Percentiles rank a stretch among this genome's conserved stretches.
phyloP scores from a whole-genome alignment of 2,113 vertebrate species.

The Xyrauchen texanus region DNA sequence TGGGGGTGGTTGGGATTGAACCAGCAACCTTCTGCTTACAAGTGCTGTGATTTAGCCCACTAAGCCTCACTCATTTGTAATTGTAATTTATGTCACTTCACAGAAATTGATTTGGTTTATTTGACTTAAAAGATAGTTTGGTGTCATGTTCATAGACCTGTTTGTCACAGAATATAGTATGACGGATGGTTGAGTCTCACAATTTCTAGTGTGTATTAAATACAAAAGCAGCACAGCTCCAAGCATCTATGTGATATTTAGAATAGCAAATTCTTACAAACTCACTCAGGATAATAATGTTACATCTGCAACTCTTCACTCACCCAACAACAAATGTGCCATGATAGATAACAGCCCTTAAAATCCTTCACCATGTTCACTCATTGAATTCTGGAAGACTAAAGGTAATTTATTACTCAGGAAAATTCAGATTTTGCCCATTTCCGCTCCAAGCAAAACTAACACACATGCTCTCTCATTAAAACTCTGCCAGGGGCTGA shows the following conservation, averaged over 20 bases:
- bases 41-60: too few species aligned
- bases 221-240: background rate
- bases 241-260: slow-evolving; percentile 1
- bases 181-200: background rate
- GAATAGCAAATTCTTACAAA: slow-evolving; percentile 5
- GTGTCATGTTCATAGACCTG: background rate
- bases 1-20: too few species aligned
- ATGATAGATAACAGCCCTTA: slow-evolving; percentile 43
- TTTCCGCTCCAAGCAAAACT: slow-evolving; percentile 49
- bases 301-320: background rate
- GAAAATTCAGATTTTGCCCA: slow-evolving; percentile 50
- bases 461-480: slow-evolving; percentile 45
- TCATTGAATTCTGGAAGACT: slow-evolving; percentile 48
- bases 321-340: slow-evolving; percentile 34
- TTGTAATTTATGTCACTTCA: too few species aligned
- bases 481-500: slow-evolving; percentile 52
- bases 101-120: background rate
- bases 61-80: too few species aligned
- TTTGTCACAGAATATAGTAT: background rate
- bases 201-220: background rate
- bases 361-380: slow-evolving; percentile 39
- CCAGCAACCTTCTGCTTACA: too few species aligned
- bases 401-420: slow-evolving; percentile 58
- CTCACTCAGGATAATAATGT: background rate
- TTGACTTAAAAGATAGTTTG: background rate